Evolutionary conservation across 1,140 invertebrate species (phyloP), one percentile per base, ranked within the genome.

Genomic region (Bathynomus jamesi): DNA sequence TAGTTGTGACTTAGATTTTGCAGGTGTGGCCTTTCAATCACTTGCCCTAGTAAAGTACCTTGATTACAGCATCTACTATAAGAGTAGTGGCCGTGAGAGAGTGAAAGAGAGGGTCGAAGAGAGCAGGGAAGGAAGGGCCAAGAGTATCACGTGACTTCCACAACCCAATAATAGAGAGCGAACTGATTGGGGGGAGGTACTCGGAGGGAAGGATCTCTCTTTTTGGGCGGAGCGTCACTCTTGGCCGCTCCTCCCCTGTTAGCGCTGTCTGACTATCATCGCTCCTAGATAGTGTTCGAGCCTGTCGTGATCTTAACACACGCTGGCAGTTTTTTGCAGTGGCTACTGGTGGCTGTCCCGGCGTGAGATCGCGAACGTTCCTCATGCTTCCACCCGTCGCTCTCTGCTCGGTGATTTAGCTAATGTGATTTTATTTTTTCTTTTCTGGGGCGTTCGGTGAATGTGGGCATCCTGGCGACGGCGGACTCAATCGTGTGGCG

Each of bases 401-500:
- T 53, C 40, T 53, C 40, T 53, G 11, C 21, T 53, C 11, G 21
- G 40, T 53, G 40, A 53, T 53, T 40, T 40, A 40, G 32, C 32
- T 40, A 40, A 40, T 40, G 32, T 40, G 32, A 40, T 8, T 8
- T 40, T 40, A 40, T 40, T 40, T 40, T 40, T 40, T 17, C 17
- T 40, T 40, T 40, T 17, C 17, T 40, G 32, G 32, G n/a, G 32
- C 17, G 32, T 40, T 40, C 32, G 32, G 32, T 40, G 32, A 40
- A 40, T 40, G 32, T 40, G 32, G 32, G 32, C 32, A 40, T 40
- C 32, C 32, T 77, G 72, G 73, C 73, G 73, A 75, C 73, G 70
- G 72, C 74, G 72, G 72, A 74, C 64, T 74, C 70, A 66, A 30
- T 77, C 69, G 67, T 68, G 72, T 75, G 76, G 76, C 72, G 76